Percentiles rank a stretch among this genome's conserved stretches.
Evolutionary conservation across 2,888 invertebrate species (phyloP).

Genomic region (Brenthis ino): DNA sequence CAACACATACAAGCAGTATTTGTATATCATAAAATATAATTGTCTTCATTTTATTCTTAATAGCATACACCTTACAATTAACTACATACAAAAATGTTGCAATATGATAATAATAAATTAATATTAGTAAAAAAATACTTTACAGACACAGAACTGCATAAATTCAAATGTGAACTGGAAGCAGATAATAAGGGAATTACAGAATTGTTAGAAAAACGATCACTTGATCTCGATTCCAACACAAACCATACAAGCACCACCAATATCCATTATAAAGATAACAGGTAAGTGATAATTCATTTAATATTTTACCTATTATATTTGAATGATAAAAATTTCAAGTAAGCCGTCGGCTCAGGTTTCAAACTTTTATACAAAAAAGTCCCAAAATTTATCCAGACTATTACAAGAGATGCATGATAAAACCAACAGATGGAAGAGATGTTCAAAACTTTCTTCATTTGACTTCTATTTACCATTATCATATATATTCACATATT

Average conservation of each 20-base stretch:
- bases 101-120: too few species aligned
- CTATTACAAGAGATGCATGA: too few species aligned
- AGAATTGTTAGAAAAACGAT: conserved; percentile 95
- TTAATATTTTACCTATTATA: background rate
- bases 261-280: conserved; percentile 90
- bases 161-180: conserved; percentile 99
- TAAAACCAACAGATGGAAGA: too few species aligned
- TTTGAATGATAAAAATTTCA: too few species aligned
- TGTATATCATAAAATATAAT: background rate
- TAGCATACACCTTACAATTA: background rate
- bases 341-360: too few species aligned
- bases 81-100: too few species aligned
- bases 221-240: conserved; percentile 91
- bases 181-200: conserved; percentile 99
- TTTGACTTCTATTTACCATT: too few species aligned
- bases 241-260: conserved; percentile 72
- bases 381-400: too few species aligned
- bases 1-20: background rate
- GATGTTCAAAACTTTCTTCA: too few species aligned
- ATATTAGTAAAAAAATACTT: too few species aligned
- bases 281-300: conserved; percentile 77
- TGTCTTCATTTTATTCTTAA: background rate
- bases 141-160: conserved; percentile 91
- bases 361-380: too few species aligned
- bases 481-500: too few species aligned